A percentile compares a stretch with the other conserved stretches of the same genome.
These are phyloP conservation scores for Zaprionus lachaisei DNA, from an alignment of 1,140 invertebrate genomes.

Conservation along the genomic window DNA sequence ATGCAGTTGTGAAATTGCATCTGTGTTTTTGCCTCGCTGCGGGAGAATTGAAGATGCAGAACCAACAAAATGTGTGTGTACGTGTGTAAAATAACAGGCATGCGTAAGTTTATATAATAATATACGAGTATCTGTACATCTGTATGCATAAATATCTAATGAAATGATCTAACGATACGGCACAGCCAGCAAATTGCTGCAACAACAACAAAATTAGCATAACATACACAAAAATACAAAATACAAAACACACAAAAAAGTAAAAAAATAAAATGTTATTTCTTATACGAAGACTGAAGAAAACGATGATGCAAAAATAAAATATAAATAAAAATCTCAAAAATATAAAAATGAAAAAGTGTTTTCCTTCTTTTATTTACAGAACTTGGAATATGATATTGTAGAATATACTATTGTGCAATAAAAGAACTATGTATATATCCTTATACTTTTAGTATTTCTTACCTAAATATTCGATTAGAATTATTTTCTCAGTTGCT, in stretches of 20 bases:
- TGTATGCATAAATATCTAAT: slow-evolving; percentile 70
- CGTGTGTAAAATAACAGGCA: slow-evolving; percentile 24
- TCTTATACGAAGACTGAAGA: slow-evolving; percentile 84
- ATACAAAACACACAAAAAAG: slow-evolving; percentile 52
- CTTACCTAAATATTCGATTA: too few relatives aligned
- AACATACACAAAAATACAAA: slow-evolving; percentile 26
- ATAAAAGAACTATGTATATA: too few relatives aligned
- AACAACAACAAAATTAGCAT: slow-evolving; percentile 42
- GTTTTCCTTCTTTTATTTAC: background rate
- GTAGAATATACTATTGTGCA: too few relatives aligned
- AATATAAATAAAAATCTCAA: slow-evolving; percentile 52
- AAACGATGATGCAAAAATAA: slow-evolving; percentile 74
- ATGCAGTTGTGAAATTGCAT: slow-evolving; percentile 49
- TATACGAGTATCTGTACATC: slow-evolving; percentile 24
- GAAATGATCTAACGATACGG: slow-evolving; percentile 43
- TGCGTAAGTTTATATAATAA: slow-evolving; percentile 64
- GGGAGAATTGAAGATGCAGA: slow-evolving; percentile 40
- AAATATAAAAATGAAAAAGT: background rate
- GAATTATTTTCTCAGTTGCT: too few relatives aligned
- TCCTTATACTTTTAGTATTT: too few relatives aligned
- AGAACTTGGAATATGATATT: background rate
- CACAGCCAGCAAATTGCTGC: slow-evolving; percentile 33
- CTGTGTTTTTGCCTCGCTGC: slow-evolving; percentile 29
- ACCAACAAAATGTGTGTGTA: slow-evolving; percentile 49
- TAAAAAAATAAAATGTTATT: slow-evolving; percentile 79